phyloP scores from a whole-genome alignment of 2,113 vertebrate genomes.

The Trematomus loennbergii region DNA sequence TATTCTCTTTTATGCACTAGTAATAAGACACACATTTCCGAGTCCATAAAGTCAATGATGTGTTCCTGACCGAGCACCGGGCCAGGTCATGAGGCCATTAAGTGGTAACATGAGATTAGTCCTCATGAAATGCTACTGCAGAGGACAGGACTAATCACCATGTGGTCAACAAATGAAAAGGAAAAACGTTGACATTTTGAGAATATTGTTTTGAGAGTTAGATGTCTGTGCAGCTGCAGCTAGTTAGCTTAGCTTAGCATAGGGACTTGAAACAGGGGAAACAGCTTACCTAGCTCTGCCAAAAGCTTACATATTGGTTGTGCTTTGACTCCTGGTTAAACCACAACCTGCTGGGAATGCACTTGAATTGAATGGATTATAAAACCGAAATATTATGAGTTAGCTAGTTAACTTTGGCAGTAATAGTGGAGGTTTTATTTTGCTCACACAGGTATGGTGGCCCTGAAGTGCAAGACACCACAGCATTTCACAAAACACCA shows the following conservation, averaged over 20 bases:
- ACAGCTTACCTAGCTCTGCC: background rate
- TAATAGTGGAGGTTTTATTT: no score
- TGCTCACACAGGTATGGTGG: no score
- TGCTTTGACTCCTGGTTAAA: background rate
- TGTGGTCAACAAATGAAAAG: background rate
- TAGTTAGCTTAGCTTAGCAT: background rate
- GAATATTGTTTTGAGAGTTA: background rate
- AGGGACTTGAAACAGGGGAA: no score
- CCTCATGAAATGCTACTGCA: conserved; percentile 52
- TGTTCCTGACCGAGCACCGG: conserved; percentile 8
- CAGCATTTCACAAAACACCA: no score
- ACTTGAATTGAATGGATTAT: background rate
- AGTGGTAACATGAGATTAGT: conserved; percentile 63
- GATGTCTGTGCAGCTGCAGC: background rate
- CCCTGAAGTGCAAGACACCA: no score
- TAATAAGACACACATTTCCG: background rate
- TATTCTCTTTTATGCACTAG: background rate
- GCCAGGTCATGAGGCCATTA: conserved; percentile 64
- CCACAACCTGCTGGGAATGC: background rate
- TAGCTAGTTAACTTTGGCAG: no score
- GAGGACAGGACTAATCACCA: conserved; percentile 13
- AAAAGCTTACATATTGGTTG: background rate
- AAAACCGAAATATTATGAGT: no score
- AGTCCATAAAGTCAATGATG: conserved; percentile 51
- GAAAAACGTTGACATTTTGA: background rate